Conservation (phyloP, 1,140 invertebrate genomes). For the Brachionus koreanus region DNA sequence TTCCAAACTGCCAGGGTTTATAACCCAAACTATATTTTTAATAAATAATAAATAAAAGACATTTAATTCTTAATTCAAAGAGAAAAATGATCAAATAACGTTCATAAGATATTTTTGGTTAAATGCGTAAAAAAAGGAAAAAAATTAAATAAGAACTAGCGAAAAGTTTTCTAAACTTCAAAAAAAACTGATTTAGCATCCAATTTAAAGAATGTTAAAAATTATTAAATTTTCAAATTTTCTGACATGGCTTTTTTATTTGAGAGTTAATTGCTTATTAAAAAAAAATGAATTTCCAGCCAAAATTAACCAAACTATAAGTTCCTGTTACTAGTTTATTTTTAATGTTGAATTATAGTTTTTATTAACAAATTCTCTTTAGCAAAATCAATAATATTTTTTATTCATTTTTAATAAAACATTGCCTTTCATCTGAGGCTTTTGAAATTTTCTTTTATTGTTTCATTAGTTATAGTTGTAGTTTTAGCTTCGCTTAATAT, state of each 20-base stretch:
- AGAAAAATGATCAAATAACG: no score
- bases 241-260: neutral
- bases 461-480: constrained; percentile 38
- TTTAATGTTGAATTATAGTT: neutral
- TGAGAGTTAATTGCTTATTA: neutral
- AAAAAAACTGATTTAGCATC: no score
- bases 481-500: neutral
- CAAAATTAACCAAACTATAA: neutral
- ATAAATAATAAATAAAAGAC: no score
- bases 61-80: no score
- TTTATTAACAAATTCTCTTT: neutral
- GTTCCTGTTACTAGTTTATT: neutral
- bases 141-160: no score
- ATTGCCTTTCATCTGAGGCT: neutral
- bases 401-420: constrained; percentile 10
- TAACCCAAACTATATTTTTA: no score
- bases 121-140: no score
- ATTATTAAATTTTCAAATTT: no score
- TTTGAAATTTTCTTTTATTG: constrained; percentile 14
- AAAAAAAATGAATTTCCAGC: neutral
- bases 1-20: no score
- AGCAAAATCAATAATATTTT: constrained; percentile 32
- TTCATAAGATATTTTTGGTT: no score
- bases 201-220: no score
- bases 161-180: no score